Base-by-base conservation (phyloP, 2,888 invertebrate species). In the Oasisia sp. region DNA sequence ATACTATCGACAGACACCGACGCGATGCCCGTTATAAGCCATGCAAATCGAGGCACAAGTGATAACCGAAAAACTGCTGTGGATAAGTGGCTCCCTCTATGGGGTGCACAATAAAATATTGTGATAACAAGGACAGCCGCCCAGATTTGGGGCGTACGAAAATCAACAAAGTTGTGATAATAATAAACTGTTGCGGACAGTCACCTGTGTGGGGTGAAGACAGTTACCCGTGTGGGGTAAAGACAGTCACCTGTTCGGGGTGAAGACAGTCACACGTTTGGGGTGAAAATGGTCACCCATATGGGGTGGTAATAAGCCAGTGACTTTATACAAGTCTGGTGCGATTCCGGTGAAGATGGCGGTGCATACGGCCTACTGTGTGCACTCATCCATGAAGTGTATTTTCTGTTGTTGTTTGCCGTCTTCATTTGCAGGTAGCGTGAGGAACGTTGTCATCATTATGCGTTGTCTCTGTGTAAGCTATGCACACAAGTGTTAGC, bases 81-180 rank as follows among this genome's bases (percentile, higher is more conserved):
- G 74, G 74, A 74, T 7, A 74, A 27, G 74, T n/a, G 50, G 27
- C 74, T 14, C 74, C 19, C 74, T 27, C 27, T 74, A n/a, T n/a
- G 74, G 14, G 74, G 27, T 74, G 27, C 74, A 27, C 27, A 19
- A 74, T 74, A 74, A 19, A 74, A 74, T 74, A 74, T 74, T 74
- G 74, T 74, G 74, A 74, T 74, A 74, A 74, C 50, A 50, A 74
- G 74, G 74, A 74, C 74, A 74, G 74, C 1, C 4, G 27, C 74
- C 74, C 74, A 19, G 27, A 27, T 74, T 19, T 19, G 74, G 74
- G 19, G 74, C 27, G 74, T 74, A n/a, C 19, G n/a, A 74, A 74
- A 74, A 74, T 74, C 74, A 74, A 74, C 74, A 74, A 74, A 74
- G 74, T 74, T 74, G 74, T 74, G 74, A 74, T 74, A 74, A 74